Conservation (phyloP, 1,140 invertebrate species). For the Lepidurus couesii region DNA sequence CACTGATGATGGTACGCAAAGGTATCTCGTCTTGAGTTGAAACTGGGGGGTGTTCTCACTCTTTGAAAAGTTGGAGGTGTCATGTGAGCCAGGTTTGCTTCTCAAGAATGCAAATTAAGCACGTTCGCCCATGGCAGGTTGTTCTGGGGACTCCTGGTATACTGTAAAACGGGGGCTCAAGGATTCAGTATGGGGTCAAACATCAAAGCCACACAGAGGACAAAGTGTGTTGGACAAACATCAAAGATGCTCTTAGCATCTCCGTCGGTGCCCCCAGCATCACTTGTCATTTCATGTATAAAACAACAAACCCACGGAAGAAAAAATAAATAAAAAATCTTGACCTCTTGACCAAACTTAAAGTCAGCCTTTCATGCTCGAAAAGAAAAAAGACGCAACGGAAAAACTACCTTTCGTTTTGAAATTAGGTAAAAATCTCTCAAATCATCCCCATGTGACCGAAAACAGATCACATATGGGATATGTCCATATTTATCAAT, state of each 20-base stretch:
- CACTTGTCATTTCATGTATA: background rate
- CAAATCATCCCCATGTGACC: no score
- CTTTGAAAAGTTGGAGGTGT: conserved; percentile 15
- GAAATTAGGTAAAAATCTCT: no score
- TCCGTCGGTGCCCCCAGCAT: conserved; percentile 16
- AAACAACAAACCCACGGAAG: no score
- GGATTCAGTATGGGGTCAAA: conserved; percentile 9
- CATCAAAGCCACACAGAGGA: conserved; percentile 14
- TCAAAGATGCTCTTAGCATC: conserved; percentile 7
- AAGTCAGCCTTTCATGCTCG: no score
- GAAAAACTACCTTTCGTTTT: no score
- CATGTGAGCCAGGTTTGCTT: background rate
- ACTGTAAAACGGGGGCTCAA: background rate
- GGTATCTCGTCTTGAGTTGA: background rate
- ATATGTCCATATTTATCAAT: no score
- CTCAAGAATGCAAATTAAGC: conserved; percentile 22
- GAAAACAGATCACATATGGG: no score
- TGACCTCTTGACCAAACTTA: background rate
- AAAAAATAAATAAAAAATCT: background rate
- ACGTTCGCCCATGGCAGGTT: conserved; percentile 2
- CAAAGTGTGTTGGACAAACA: conserved; percentile 15
- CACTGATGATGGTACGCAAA: no score
- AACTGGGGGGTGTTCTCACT: background rate
- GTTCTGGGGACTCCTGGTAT: background rate
- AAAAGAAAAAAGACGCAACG: no score